Evolutionary conservation across 2,888 invertebrate species (phyloP).

Genomic region (Zygaena filipendulae): DNA sequence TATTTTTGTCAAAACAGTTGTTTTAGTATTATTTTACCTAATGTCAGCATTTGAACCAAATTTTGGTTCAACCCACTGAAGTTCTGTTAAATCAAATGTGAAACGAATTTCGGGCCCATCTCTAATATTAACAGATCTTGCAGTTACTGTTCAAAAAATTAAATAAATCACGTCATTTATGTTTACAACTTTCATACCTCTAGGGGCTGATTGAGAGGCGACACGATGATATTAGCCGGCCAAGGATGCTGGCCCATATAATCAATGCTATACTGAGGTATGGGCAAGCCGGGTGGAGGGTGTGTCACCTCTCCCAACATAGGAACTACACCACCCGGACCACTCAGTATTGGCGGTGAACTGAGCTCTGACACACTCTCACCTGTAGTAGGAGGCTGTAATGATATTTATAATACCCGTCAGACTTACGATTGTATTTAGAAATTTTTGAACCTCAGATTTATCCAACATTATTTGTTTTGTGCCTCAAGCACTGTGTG

Average conservation of each 20-base stretch:
- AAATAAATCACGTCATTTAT: too few species aligned
- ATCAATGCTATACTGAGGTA: conserved; percentile 60
- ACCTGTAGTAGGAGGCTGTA: conserved; percentile 40
- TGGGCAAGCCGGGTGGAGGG: conserved; percentile 54
- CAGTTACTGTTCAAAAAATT: too few species aligned
- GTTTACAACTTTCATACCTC: conserved; percentile 63
- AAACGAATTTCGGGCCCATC: too few species aligned
- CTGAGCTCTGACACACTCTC: conserved; percentile 45
- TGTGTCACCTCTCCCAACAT: conserved; percentile 49
- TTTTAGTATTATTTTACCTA: too few species aligned
- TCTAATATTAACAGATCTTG: too few species aligned
- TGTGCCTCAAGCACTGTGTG: too few species aligned
- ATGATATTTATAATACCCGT: conserved; percentile 16
- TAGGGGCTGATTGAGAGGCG: conserved; percentile 49
- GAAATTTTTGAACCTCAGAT: too few species aligned
- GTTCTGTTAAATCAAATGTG: too few species aligned
- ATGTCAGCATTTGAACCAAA: too few species aligned
- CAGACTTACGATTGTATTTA: conserved; percentile 9
- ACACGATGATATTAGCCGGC: conserved; percentile 56
- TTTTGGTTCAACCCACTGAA: too few species aligned
- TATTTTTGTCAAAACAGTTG: too few species aligned
- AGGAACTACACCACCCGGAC: conserved; percentile 37
- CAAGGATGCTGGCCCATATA: conserved; percentile 55
- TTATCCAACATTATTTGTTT: too few species aligned
- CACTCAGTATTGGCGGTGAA: conserved; percentile 44